phyloP scores from a whole-genome alignment of 2,797 vertebrate species.

The Parauchenoglanis punctatus region DNA sequence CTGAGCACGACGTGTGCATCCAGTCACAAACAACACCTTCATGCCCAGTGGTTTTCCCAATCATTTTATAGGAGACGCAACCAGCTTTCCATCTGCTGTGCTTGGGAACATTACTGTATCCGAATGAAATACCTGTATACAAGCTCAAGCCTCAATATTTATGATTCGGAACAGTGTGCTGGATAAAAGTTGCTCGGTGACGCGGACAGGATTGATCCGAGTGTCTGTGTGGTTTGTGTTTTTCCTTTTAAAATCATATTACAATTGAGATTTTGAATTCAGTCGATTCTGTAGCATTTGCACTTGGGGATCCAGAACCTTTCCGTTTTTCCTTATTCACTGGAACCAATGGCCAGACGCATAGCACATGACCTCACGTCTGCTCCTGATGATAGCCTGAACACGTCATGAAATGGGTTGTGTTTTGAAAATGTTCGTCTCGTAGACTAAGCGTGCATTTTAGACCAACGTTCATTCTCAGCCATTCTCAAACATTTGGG shows the following conservation, averaged over 20 bases:
- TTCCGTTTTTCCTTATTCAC: not conserved
- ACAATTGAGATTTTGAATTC: not conserved
- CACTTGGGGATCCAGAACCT: not conserved
- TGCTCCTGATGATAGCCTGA: not conserved
- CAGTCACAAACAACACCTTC: conserved; percentile 17
- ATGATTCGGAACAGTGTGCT: not conserved
- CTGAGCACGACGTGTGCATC: conserved; percentile 7
- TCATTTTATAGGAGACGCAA: not conserved
- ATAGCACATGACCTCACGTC: not conserved
- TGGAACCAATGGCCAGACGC: not conserved
- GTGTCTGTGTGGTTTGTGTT: too few species aligned
- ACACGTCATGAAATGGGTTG: too few species aligned
- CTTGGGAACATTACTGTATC: not conserved
- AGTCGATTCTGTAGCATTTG: not conserved
- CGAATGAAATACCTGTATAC: not conserved
- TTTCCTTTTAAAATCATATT: too few species aligned
- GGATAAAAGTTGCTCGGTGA: not conserved
- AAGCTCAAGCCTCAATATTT: not conserved
- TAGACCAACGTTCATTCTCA: too few species aligned
- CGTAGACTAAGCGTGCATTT: too few species aligned
- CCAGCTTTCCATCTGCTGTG: not conserved
- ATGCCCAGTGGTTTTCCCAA: not conserved
- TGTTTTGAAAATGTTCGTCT: too few species aligned
- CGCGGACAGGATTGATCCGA: not conserved
- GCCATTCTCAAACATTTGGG: too few species aligned